phyloP scores from a whole-genome alignment of 2,797 vertebrate genomes.

The Malurus leucopterus region DNA sequence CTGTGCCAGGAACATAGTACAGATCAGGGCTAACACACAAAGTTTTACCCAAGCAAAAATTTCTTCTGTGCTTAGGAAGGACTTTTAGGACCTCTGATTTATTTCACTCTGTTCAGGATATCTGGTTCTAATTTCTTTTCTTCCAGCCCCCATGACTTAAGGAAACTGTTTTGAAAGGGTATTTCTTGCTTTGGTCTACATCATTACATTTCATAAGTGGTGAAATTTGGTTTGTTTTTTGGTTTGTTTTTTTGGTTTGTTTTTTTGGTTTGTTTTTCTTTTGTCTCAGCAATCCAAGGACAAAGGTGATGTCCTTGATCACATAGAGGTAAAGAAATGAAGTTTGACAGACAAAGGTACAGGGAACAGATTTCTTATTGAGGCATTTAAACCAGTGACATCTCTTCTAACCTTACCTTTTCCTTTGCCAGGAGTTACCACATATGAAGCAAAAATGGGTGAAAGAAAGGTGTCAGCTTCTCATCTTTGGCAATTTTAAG shows the following conservation, averaged over 20 bases:
- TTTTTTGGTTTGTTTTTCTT: too few species aligned
- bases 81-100: not conserved
- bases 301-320: not conserved
- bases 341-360: not conserved
- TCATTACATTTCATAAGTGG: not conserved
- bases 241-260: not conserved
- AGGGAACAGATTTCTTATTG: not conserved
- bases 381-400: not conserved
- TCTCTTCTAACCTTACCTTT: not conserved
- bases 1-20: not conserved
- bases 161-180: not conserved
- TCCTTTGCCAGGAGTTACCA: fast-evolving
- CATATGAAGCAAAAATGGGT: not conserved
- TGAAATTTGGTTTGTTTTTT: not conserved
- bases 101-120: not conserved
- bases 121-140: not conserved
- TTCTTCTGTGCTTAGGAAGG: not conserved
- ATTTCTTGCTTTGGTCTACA: not conserved
- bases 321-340: not conserved
- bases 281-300: not conserved
- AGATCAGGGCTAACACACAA: not conserved
- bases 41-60: not conserved
- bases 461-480: not conserved
- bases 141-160: not conserved
- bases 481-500: not conserved